A percentile compares a stretch with the other conserved stretches of the same genome.
phyloP scores from a whole-genome alignment of 2,888 invertebrate species.

The Spicauda simplicius region DNA sequence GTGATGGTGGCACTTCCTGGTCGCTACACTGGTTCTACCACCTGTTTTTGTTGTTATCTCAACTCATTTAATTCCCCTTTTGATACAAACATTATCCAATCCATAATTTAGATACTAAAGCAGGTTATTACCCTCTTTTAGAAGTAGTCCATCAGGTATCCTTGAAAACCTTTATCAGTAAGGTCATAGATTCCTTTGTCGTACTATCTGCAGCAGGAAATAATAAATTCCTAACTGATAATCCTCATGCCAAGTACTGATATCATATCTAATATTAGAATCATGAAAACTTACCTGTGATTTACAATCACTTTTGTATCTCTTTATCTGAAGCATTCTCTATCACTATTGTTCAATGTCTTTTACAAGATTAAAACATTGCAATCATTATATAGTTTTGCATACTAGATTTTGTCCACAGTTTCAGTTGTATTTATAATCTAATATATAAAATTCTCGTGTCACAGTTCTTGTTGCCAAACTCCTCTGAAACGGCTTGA shows the following conservation, averaged over 20 bases:
- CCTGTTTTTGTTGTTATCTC: too few species aligned
- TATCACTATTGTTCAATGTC: neutral
- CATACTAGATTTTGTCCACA: neutral
- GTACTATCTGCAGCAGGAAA: slow-evolving; percentile 43
- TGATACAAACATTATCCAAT: too few species aligned
- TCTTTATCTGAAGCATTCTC: neutral
- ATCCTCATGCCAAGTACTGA: slow-evolving; percentile 8
- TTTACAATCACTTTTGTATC: neutral
- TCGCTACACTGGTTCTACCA: too few species aligned
- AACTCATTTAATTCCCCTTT: too few species aligned
- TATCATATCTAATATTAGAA: slow-evolving; percentile 8
- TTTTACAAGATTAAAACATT: neutral
- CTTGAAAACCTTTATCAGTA: slow-evolving; percentile 41
- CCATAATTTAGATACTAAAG: too few species aligned
- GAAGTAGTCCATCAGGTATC: slow-evolving; percentile 27
- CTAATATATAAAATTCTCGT: too few species aligned
- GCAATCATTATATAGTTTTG: neutral
- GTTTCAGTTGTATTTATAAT: too few species aligned
- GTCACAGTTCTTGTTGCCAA: too few species aligned
- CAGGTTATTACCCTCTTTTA: slow-evolving; percentile 39
- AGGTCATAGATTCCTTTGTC: slow-evolving; percentile 38
- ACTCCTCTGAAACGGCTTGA: too few species aligned
- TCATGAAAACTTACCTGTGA: slow-evolving; percentile 6
- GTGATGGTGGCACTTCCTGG: too few species aligned
- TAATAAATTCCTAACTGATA: slow-evolving; percentile 44